phyloP scores from a whole-genome alignment of 2,888 invertebrate genomes.

The Pheosia tremula region DNA sequence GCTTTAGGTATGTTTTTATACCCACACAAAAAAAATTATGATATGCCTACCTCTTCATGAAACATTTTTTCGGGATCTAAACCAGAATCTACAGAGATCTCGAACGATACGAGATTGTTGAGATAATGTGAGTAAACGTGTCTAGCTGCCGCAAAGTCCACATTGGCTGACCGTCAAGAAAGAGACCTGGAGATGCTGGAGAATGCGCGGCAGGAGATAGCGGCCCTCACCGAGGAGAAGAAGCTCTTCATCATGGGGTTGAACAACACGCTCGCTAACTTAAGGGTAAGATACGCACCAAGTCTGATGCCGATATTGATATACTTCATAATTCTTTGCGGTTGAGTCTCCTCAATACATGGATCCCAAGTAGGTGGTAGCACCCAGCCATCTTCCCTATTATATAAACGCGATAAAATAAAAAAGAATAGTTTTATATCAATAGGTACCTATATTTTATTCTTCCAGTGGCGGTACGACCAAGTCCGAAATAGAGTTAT shows the following conservation, averaged over 20 bases:
- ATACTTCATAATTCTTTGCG: too few species aligned
- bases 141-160: conserved; percentile 83
- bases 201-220: conserved; percentile 83
- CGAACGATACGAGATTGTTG: too few species aligned
- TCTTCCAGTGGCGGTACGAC: conserved; percentile 82
- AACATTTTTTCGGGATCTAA: too few species aligned
- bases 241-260: conserved; percentile 86
- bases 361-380: too few species aligned
- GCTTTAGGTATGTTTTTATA: conserved; percentile 69
- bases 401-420: too few species aligned
- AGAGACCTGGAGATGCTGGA: conserved; percentile 83
- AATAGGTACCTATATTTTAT: not conserved
- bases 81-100: too few species aligned
- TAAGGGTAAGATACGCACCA: conserved; percentile 60
- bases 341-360: too few species aligned
- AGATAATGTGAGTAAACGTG: not conserved
- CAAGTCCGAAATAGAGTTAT: conserved; percentile 83
- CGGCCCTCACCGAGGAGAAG: conserved; percentile 85
- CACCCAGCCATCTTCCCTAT: too few species aligned
- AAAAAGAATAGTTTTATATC: too few species aligned
- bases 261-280: conserved; percentile 85
- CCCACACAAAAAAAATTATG: too few species aligned
- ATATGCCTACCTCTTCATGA: too few species aligned
- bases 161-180: conserved; percentile 83
- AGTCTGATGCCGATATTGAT: too few species aligned